These are phyloP conservation scores for Anarrhichthys ocellatus DNA, from an alignment of 2,113 vertebrate genomes.

Conservation along the genomic window DNA sequence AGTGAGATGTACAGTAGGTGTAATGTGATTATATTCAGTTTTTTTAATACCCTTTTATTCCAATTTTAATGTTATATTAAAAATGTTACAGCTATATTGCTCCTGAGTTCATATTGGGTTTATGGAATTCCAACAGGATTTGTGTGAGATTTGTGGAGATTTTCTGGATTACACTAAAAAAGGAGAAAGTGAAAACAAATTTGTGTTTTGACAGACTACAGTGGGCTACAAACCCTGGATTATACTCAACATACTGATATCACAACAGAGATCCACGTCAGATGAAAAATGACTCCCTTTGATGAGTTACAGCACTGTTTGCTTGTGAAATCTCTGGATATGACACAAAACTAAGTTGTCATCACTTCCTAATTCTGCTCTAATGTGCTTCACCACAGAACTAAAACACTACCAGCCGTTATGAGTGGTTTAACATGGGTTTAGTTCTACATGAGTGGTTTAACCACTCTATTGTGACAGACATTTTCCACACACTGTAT, in stretches of 20 bases:
- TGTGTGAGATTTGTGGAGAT: conserved; percentile 18
- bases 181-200: conserved; percentile 10
- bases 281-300: background rate
- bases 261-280: background rate
- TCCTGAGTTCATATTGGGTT: conserved; percentile 9
- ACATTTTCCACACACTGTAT: conserved; percentile 49
- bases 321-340: conserved; percentile 17
- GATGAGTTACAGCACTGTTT: background rate
- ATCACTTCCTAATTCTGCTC: conserved; percentile 30
- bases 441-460: conserved; percentile 40
- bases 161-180: conserved; percentile 29
- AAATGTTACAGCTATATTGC: background rate
- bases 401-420: conserved; percentile 13
- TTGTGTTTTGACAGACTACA: conserved; percentile 26
- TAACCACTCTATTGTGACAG: conserved; percentile 34
- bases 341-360: conserved; percentile 6
- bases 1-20: no score
- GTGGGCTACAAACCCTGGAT: conserved; percentile 1
- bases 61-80: background rate
- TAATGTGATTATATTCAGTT: background rate
- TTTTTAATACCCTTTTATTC: background rate
- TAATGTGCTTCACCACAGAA: conserved; percentile 21
- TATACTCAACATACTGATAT: background rate
- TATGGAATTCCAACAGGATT: background rate
- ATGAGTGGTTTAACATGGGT: conserved; percentile 28